Evolutionary conservation across 2,797 vertebrate species (phyloP).

Genomic region (Rhabdomys pumilio): DNA sequence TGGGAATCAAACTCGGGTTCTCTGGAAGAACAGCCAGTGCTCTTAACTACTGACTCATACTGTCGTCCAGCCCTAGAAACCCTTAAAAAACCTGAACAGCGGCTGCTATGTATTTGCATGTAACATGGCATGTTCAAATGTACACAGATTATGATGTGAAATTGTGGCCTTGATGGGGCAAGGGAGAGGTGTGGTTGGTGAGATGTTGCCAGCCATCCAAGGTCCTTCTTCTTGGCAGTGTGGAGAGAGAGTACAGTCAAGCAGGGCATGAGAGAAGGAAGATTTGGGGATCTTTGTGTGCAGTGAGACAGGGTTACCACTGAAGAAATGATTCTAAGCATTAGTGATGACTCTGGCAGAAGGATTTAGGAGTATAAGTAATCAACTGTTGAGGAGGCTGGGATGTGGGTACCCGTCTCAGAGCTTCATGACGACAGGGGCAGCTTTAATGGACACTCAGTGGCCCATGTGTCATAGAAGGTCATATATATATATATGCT

Average conservation of each 20-base stretch:
- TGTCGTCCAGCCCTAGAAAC: too few species aligned
- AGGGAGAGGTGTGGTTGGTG: not conserved
- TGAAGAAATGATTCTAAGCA: not conserved
- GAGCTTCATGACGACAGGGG: not conserved
- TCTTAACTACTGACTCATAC: not conserved
- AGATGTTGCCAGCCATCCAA: not conserved
- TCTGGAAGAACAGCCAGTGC: not conserved
- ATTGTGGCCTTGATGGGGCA: not conserved
- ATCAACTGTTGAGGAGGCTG: not conserved
- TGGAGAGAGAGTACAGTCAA: not conserved
- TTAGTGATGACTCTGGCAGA: not conserved
- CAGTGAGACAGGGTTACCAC: not conserved
- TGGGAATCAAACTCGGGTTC: not conserved
- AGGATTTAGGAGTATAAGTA: too few species aligned
- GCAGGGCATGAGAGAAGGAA: not conserved
- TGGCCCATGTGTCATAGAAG: not conserved
- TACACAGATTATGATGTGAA: not conserved
- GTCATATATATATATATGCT: too few species aligned
- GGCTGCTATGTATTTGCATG: not conserved
- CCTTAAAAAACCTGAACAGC: not conserved
- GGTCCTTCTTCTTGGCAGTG: too few species aligned
- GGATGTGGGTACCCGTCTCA: not conserved
- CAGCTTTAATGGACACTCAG: not conserved
- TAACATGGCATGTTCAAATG: not conserved
- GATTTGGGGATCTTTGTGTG: not conserved